phyloP scores from a whole-genome alignment of 2,797 vertebrate genomes.

The Phoxinus dragarum region DNA sequence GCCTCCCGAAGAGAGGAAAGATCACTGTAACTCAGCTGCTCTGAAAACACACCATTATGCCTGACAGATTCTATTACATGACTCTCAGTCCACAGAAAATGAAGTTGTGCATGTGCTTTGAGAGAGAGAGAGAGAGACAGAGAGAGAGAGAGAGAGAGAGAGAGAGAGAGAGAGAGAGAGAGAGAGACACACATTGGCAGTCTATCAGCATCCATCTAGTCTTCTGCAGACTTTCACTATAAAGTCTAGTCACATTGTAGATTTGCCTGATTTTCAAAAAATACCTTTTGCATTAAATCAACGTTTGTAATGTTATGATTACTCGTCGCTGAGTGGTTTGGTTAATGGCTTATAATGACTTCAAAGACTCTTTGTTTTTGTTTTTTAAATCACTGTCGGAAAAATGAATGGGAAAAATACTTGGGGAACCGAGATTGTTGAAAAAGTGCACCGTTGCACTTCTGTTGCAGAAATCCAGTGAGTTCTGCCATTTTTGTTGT shows the following conservation, averaged over 20 bases:
- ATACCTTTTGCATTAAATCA: neutral
- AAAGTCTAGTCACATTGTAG: neutral
- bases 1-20: neutral
- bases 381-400: no score
- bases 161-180: neutral
- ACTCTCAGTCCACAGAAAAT: conserved; percentile 24
- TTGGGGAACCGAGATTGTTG: neutral
- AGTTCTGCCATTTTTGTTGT: neutral
- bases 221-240: neutral
- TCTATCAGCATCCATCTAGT: neutral
- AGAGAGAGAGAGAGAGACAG: neutral
- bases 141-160: neutral
- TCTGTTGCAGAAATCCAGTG: neutral
- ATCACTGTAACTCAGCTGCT: conserved; percentile 20
- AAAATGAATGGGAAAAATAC: neutral
- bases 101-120: neutral
- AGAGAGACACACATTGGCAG: neutral
- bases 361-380: neutral
- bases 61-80: conserved; percentile 35
- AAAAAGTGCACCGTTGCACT: neutral
- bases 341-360: neutral
- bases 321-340: neutral
- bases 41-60: conserved; percentile 11
- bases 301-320: neutral
- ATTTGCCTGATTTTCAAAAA: neutral